phyloP scores from a whole-genome alignment of 2,113 vertebrate genomes.

The Gorsachius goisagi region DNA sequence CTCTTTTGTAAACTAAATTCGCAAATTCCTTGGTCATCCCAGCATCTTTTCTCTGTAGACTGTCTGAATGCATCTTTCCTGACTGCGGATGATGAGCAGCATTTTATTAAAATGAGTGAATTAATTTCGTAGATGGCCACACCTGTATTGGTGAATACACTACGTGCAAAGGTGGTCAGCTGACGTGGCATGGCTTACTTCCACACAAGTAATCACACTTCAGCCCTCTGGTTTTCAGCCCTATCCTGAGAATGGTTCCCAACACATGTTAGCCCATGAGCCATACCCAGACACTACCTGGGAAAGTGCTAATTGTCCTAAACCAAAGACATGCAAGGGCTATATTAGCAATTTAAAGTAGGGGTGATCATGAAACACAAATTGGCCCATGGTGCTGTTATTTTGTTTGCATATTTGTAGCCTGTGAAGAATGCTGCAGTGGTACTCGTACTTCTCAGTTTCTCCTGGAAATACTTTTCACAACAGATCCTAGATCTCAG shows the following conservation, averaged over 20 bases:
- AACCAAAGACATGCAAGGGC: background rate
- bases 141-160: background rate
- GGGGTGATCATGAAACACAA: background rate
- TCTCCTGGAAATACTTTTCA: background rate
- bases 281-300: background rate
- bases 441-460: background rate
- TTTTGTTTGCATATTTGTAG: background rate
- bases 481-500: background rate
- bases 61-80: background rate
- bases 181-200: background rate
- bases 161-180: background rate
- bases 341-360: background rate
- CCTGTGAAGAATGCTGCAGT: background rate
- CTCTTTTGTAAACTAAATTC: background rate
- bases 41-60: background rate
- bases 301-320: background rate
- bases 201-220: background rate
- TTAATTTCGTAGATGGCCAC: background rate
- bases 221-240: background rate
- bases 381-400: background rate
- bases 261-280: background rate
- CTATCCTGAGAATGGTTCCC: background rate
- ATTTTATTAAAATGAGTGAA: background rate
- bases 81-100: background rate
- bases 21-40: background rate